Base-by-base conservation (phyloP, 2,797 vertebrate genomes). In the Choloepus didactylus region DNA sequence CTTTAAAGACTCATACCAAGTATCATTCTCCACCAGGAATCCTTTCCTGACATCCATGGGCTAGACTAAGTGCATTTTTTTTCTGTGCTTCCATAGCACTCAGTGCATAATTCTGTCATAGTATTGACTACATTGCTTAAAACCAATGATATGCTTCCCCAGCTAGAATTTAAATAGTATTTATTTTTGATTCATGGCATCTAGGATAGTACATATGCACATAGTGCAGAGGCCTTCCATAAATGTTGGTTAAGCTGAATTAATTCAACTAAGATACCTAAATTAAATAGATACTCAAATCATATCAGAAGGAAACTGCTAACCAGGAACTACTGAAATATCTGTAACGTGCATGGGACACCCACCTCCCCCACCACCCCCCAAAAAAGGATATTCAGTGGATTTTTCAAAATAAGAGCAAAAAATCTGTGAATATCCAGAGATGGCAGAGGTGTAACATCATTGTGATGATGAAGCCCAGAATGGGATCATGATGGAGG, bases 191-290 rank as follows among this genome's bases (percentile, higher is more conserved):
- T 35, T 75, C 44, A 75, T 10, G 4, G 16, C 49, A 44, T 10
- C n/a, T 77, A 90, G 12, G 16, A 38, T 38, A 51, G 59, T 19
- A 6, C 35, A 46, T 14, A 56, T 83, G 49, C 25, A 95, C 27
- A 86, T 86, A 21, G 54, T 56, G 12, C 54, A 62, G 9, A 81
- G 38, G 18, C 12, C 41, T 77, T 95, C 41, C 62, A 49, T 8
- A 70, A 56, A n/a, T 84, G 29, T 87, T 87, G 27, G 18, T 66
- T 90, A 51, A 94, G 87, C 51, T 66, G 89, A 92, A 80, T 87
- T 60, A 92, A 80, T 87, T 60, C 64, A 89, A 49, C 29, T 56
- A 73, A 27, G 67, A 46, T 62, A 60, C 62, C 4, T 35, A 81
- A 92, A 82, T 82, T 59, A 76, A 85, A 76, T 5, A 73, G 2